Evolutionary conservation across 2,113 vertebrate genomes (phyloP).

Genomic region (Pimephales promelas): DNA sequence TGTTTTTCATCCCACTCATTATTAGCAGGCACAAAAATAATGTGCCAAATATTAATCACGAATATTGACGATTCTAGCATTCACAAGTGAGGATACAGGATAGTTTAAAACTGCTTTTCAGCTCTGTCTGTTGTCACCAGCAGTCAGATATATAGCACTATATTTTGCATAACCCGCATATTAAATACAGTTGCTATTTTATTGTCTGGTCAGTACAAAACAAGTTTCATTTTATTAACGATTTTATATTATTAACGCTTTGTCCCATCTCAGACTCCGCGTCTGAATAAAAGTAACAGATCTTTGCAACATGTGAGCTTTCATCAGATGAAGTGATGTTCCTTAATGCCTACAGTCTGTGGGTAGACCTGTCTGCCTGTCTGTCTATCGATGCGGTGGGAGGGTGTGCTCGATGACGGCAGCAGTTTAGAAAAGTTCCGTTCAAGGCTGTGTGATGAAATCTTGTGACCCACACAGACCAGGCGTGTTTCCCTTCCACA

Average conservation of each 20-base stretch:
- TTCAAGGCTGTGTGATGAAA: conserved; percentile 58
- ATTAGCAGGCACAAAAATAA: neutral
- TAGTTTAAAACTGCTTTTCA: too few species aligned
- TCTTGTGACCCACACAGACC: conserved; percentile 53
- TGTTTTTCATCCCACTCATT: neutral
- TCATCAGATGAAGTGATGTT: neutral
- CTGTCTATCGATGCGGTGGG: conserved; percentile 37
- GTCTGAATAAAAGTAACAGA: neutral
- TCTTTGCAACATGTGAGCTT: neutral
- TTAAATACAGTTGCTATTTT: neutral
- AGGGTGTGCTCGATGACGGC: conserved; percentile 49
- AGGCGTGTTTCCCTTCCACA: conserved; percentile 55
- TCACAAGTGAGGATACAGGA: too few species aligned
- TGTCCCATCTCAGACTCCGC: neutral
- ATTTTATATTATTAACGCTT: neutral
- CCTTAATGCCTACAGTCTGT: conserved; percentile 11
- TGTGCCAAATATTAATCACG: too few species aligned
- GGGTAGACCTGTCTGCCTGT: conserved; percentile 24
- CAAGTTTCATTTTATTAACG: too few species aligned
- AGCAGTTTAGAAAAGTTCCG: conserved; percentile 53
- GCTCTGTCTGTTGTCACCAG: too few species aligned
- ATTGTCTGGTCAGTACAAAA: neutral
- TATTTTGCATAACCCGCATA: neutral
- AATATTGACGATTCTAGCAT: too few species aligned
- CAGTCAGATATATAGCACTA: too few species aligned